Percentiles rank a stretch among this genome's conserved stretches.
Evolutionary conservation across 1,140 invertebrate species (phyloP).

Genomic region (Orius insidiosus): DNA sequence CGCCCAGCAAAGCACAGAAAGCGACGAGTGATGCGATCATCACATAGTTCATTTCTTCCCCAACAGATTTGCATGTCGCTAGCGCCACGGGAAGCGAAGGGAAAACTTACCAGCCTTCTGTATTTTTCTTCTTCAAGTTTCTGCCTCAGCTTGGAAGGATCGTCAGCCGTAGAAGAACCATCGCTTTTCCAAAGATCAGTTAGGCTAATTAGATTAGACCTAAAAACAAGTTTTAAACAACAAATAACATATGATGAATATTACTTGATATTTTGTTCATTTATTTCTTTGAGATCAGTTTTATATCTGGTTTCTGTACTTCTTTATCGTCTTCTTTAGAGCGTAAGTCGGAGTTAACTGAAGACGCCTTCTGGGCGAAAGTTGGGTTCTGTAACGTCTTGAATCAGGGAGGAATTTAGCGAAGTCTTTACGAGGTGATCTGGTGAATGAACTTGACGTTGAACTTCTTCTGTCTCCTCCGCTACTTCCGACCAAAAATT

Average conservation of each 20-base stretch:
- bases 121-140: slow-evolving; percentile 58
- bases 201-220: slow-evolving; percentile 27
- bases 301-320: not conserved
- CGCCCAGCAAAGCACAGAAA: too few relatives aligned
- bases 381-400: not conserved
- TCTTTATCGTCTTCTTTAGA: not conserved
- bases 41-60: too few relatives aligned
- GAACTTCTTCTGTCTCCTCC: not conserved
- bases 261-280: not conserved
- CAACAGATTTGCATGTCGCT: not conserved
- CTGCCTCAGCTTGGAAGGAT: slow-evolving; percentile 25
- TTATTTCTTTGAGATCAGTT: not conserved
- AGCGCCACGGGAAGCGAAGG: not conserved
- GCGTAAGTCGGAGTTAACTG: not conserved
- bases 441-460: not conserved
- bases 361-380: not conserved
- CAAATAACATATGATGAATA: not conserved
- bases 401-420: not conserved
- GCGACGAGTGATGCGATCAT: too few relatives aligned
- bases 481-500: slow-evolving; percentile 8
- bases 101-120: slow-evolving; percentile 39
- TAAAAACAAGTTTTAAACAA: slow-evolving; percentile 1
- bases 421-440: not conserved
- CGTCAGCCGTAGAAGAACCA: slow-evolving; percentile 24
- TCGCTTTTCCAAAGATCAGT: slow-evolving; percentile 34